Evolutionary conservation across 2,113 vertebrate genomes (phyloP).

Genomic region (Spermophilus dauricus): DNA sequence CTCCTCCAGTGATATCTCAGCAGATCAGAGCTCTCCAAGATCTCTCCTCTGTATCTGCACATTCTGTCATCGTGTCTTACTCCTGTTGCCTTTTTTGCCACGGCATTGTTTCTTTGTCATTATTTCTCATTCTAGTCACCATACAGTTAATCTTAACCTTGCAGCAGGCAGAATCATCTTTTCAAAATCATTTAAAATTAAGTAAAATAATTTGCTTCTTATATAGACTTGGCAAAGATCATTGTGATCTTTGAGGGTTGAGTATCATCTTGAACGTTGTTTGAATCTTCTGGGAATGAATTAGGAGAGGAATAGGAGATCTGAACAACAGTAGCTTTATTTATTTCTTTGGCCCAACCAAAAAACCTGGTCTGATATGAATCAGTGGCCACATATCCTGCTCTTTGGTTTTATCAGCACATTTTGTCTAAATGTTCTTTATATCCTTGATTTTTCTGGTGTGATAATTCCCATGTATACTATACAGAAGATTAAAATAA

Average conservation of each 20-base stretch:
- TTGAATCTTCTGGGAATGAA: background rate
- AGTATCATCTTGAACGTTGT: background rate
- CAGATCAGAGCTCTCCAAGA: accelerated
- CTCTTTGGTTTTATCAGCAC: background rate
- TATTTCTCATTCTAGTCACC: background rate
- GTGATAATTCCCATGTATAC: background rate
- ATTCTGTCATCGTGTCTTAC: accelerated
- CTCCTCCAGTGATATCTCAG: accelerated
- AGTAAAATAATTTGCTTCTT: background rate
- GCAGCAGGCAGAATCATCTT: background rate
- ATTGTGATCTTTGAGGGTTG: background rate
- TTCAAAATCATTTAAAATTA: background rate
- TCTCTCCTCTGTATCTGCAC: background rate
- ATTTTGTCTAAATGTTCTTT: conserved; percentile 33
- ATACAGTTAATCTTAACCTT: background rate
- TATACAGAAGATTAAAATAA: background rate
- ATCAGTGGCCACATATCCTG: background rate
- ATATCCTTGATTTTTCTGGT: background rate
- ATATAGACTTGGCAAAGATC: background rate
- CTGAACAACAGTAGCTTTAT: background rate
- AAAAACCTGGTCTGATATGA: background rate
- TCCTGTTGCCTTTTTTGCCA: background rate
- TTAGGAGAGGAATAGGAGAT: background rate
- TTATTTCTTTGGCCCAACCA: background rate
- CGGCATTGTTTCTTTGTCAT: background rate